Conservation (phyloP, 1,140 invertebrate genomes). For the Drosophila varians region DNA sequence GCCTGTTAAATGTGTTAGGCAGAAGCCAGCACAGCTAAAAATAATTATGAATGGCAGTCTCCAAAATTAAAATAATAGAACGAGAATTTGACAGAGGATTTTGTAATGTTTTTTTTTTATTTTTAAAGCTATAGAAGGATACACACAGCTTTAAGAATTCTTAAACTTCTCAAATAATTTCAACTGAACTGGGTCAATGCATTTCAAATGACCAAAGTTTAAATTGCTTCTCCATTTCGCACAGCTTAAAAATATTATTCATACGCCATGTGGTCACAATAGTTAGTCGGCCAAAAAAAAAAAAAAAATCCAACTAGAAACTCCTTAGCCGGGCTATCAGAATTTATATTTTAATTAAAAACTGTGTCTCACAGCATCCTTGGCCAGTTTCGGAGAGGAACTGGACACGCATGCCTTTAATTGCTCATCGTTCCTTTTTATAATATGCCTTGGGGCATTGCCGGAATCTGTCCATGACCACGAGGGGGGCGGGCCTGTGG, state of each 20-base stretch:
- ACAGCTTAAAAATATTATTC: slow-evolving; percentile 18
- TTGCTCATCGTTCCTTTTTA: slow-evolving; percentile 51
- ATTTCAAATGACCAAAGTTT: background rate
- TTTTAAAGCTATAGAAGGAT: background rate
- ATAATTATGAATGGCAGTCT: slow-evolving; percentile 62
- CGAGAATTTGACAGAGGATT: slow-evolving; percentile 8
- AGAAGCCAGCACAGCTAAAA: slow-evolving; percentile 45
- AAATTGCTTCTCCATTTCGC: background rate
- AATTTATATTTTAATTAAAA: slow-evolving; percentile 65
- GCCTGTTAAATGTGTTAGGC: slow-evolving; percentile 67
- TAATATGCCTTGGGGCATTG: slow-evolving; percentile 33
- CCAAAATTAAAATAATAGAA: slow-evolving; percentile 45
- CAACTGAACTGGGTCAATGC: background rate
- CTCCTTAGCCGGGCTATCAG: slow-evolving; percentile 18
- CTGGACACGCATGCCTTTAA: slow-evolving; percentile 66
- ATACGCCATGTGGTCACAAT: slow-evolving; percentile 59
- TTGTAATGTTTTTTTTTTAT: background rate
- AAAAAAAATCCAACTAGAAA: slow-evolving; percentile 3
- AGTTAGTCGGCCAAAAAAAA: slow-evolving; percentile 8
- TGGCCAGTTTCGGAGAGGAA: slow-evolving; percentile 33
- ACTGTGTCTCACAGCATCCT: slow-evolving; percentile 44
- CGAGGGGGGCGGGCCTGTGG: background rate
- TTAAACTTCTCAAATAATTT: background rate
- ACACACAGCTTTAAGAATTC: background rate
- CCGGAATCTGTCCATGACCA: slow-evolving; percentile 16